These are phyloP conservation scores for Carterocephalus palaemon DNA, from an alignment of 2,888 invertebrate species.

Conservation along the genomic window DNA sequence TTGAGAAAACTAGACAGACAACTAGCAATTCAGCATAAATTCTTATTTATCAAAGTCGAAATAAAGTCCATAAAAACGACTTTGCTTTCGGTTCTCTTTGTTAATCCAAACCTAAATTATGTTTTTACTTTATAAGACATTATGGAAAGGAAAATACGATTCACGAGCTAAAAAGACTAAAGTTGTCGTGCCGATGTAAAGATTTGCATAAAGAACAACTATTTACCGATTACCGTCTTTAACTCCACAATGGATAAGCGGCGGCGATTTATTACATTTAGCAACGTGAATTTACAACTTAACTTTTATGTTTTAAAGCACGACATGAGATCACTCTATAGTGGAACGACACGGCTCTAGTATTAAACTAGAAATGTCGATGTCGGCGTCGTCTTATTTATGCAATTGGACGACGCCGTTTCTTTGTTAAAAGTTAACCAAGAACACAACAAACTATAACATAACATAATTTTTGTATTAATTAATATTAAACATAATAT, in stretches of 20 bases:
- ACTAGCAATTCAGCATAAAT: slow-evolving; percentile 4
- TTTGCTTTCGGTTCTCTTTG: slow-evolving; percentile 15
- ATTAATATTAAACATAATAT: too few species aligned
- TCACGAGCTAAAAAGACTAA: slow-evolving; percentile 40
- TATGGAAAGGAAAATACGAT: slow-evolving; percentile 31
- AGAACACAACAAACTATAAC: too few species aligned
- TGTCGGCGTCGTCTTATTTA: too few species aligned
- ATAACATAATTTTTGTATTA: too few species aligned
- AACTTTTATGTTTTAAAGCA: slow-evolving; percentile 12
- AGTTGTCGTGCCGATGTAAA: slow-evolving; percentile 60
- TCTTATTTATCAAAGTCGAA: slow-evolving; percentile 9
- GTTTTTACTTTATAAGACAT: slow-evolving; percentile 29
- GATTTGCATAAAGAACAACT: slow-evolving; percentile 70
- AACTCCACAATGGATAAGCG: slow-evolving; percentile 36
- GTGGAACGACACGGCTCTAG: too few species aligned
- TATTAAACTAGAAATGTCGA: too few species aligned
- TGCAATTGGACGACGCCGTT: too few species aligned
- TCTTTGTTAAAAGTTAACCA: too few species aligned
- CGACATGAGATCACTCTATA: slow-evolving; percentile 3
- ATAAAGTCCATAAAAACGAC: neutral
- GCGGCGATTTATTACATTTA: slow-evolving; percentile 35
- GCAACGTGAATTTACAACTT: neutral
- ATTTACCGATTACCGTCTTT: slow-evolving; percentile 48
- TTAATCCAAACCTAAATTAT: slow-evolving; percentile 16
- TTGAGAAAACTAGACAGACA: neutral